Base-by-base conservation (phyloP, 2,888 invertebrate genomes). In the Chorisops tibialis region DNA sequence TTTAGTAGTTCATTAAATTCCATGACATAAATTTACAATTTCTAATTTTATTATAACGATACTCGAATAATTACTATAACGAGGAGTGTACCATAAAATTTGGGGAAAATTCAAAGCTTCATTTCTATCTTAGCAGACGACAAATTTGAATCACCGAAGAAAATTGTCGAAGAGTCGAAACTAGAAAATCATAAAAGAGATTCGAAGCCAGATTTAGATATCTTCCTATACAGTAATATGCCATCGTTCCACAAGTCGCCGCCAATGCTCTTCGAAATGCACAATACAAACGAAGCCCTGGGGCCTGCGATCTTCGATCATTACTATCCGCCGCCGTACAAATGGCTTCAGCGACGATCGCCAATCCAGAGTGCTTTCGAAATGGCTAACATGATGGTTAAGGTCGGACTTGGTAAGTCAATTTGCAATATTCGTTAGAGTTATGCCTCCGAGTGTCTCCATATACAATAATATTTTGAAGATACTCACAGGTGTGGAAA, bases 341-440 rank as follows among this genome's bases (percentile, higher is more conserved):
- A 61, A 51, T 58, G 50, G 64, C 3, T 61, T 22, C 61, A 64
- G 43, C 16, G 45, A 35, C 59, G 58, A 30, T 41, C 56, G 30
- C 56, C 58, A 22, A 50, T 63, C n/a, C 62, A 64, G 45, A 63
- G 62, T 50, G 62, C 60, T 24, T 51, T 64, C 45, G 62, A 65
- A 56, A 54, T 66, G 18, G 58, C 63, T 19, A 65, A 65, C 49
- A 62, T 65, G 47, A 63, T 67, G 38, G 48, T 64, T 9, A 66
- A 65, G 19, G 60, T 64, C 35, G 64, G 60, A 19, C 43, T 62
- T 49, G 64, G 64, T 62, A 61, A 45, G 43, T 39, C 19, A 16
- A 1, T 43, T 43, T 6, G 6, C 3, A 39, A 16, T 16, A n/a
- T 39, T 39, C 39, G n/a, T n/a, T n/a, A n/a, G n/a, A n/a, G n/a